Base-by-base conservation (phyloP, 2,113 vertebrate genomes). In the Tachysurus fulvidraco region DNA sequence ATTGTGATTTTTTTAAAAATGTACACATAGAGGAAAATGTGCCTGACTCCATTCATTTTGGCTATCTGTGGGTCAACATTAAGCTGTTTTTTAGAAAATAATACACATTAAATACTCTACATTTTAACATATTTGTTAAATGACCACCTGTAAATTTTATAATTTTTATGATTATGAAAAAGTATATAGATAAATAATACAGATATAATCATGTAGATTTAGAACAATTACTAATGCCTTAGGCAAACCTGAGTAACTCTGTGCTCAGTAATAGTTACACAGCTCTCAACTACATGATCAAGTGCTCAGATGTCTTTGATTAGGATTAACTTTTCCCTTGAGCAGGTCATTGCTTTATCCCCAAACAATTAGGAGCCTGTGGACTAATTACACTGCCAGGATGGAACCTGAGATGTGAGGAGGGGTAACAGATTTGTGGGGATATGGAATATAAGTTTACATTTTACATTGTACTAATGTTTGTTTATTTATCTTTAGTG, bases 331-430 rank as follows among this genome's bases (percentile, higher is more conserved):
- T 85, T 83, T 89, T 89, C 88, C 88, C 83, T 73, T 85, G 73
- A 62, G 86, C 86, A 89, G 87, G 87, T 89, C 83, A 88, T 83
- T 65, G 83, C 83, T 86, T 89, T 88, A 88, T 88, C 89, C 86
- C 84, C 78, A 87, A 89, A 86, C 89, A 89, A 90, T 91, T 90
- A 90, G 83, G 81, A 89, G 83, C 87, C 88, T 87, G 81, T 83
- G 90, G 88, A 86, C 85, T 87, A 91, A 91, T 91, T 91, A 90
- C 54, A 55, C 79, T 83, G 73, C 84, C 86, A 74, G 77, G 65
- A 83, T 64, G 62, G 9, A 85, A 74, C 81, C 83, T 67, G 87
- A 88, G 55, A 78, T 62, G 69, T 28, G 82, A 59, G 57, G 59
- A 62, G 76, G 85, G 54, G 55, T 30, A 41, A 81, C 36, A 16